A percentile compares a stretch with the other conserved stretches of the same genome.
Conservation (phyloP, 2,113 vertebrate genomes). For the Caranx melampygus region DNA sequence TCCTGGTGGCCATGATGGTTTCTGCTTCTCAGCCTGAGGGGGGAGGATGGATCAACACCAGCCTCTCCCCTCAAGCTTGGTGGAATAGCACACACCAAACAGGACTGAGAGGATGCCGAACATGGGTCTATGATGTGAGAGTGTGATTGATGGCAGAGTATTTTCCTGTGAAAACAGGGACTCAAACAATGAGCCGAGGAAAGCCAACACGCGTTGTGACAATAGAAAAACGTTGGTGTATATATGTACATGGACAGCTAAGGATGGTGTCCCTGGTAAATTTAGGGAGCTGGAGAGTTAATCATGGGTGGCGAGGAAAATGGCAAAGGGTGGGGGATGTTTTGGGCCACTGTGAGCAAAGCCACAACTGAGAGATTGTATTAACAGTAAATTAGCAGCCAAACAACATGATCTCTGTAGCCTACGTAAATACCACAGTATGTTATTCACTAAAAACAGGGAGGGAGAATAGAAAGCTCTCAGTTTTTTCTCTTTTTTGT, state of each 20-base stretch:
- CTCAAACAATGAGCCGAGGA: conserved; percentile 42
- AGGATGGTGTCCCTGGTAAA: conserved; percentile 53
- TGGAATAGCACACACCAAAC: conserved; percentile 65
- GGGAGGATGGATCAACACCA: conserved; percentile 37
- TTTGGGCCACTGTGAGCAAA: conserved; percentile 75
- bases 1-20: conserved; percentile 62
- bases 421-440: conserved; percentile 81
- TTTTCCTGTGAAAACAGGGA: conserved; percentile 45
- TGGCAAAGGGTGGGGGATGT: background rate
- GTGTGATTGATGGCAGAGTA: conserved; percentile 55
- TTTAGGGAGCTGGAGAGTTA: conserved; percentile 31
- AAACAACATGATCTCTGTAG: conserved; percentile 77
- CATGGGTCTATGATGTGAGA: conserved; percentile 59
- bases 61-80: conserved; percentile 40
- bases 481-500: conserved; percentile 47
- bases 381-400: conserved; percentile 81
- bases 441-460: conserved; percentile 79
- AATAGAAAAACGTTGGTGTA: conserved; percentile 48
- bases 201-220: conserved; percentile 50
- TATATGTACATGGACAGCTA: conserved; percentile 42
- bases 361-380: conserved; percentile 79
- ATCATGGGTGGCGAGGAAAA: conserved; percentile 19
- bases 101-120: conserved; percentile 63
- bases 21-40: conserved; percentile 60
- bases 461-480: conserved; percentile 72